Conservation (phyloP, 92 coral and sea anemone genomes). For the Phenganax subtilis region DNA sequence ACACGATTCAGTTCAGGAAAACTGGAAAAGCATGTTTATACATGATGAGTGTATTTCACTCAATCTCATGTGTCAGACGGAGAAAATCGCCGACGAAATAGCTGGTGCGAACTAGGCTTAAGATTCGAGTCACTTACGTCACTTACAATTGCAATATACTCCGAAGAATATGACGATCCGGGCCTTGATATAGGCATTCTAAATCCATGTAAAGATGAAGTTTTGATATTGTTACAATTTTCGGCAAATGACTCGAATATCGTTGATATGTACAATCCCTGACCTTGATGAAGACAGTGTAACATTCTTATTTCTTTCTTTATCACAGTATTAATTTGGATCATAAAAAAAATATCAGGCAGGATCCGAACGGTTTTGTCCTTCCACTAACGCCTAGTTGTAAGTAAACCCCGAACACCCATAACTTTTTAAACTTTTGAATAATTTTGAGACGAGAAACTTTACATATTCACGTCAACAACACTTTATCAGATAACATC, state of each 20-base stretch:
- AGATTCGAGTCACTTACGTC: too few species aligned
- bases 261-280: not conserved
- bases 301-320: not conserved
- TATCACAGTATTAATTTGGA: conserved; percentile 39
- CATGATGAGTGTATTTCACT: too few species aligned
- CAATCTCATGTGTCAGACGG: too few species aligned
- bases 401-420: conserved; percentile 38
- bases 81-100: too few species aligned
- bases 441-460: not conserved
- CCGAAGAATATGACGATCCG: too few species aligned
- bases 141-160: too few species aligned
- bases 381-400: conserved; percentile 96
- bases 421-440: not conserved
- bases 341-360: conserved; percentile 55
- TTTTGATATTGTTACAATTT: not conserved
- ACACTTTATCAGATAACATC: too few species aligned
- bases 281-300: not conserved
- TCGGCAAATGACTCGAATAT: not conserved
- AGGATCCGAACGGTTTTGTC: conserved; percentile 82
- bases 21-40: too few species aligned
- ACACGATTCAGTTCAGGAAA: too few species aligned
- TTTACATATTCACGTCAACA: not conserved
- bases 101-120: too few species aligned
- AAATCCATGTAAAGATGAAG: too few species aligned
- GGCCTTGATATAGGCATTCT: too few species aligned